Evolutionary conservation across 1,140 invertebrate genomes (phyloP).

Genomic region (Heliothis subflexa): DNA sequence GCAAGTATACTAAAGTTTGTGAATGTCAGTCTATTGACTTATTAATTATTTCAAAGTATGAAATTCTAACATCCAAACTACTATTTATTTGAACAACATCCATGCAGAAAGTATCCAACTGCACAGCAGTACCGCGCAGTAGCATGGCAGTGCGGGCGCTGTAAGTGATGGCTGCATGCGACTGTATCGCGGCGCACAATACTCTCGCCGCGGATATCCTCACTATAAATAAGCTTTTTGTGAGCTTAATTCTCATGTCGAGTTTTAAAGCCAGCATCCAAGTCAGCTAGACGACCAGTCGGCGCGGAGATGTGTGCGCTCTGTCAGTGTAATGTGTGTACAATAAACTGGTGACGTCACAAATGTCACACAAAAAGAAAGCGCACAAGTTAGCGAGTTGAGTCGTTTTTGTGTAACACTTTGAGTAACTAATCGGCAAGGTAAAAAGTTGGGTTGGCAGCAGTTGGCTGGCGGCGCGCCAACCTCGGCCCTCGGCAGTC

Average conservation of each 20-base stretch:
- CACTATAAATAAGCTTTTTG: conserved; percentile 21
- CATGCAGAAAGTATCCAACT: too few species aligned
- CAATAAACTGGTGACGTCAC: conserved; percentile 21
- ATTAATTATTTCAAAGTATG: too few species aligned
- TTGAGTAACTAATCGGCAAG: conserved; percentile 49
- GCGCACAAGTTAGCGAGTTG: conserved; percentile 29
- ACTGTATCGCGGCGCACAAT: neutral
- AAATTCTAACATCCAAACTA: too few species aligned
- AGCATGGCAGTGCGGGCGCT: neutral
- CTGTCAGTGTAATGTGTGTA: conserved; percentile 7
- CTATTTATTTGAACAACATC: too few species aligned
- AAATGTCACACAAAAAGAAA: conserved; percentile 41
- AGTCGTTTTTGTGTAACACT: conserved; percentile 49
- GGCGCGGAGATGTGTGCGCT: neutral
- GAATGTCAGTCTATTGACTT: too few species aligned
- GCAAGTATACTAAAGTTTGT: too few species aligned
- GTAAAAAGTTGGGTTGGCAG: conserved; percentile 49
- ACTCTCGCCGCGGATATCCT: conserved; percentile 21
- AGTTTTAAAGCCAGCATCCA: conserved; percentile 15
- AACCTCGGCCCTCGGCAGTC: conserved; percentile 32
- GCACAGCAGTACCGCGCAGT: neutral
- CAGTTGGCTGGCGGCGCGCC: conserved; percentile 35
- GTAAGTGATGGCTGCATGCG: neutral
- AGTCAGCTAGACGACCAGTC: conserved; percentile 7
- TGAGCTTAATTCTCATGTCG: conserved; percentile 23